These are phyloP conservation scores for Catamblyrhynchus diadema DNA, from an alignment of 2,797 vertebrate species.

Conservation along the genomic window DNA sequence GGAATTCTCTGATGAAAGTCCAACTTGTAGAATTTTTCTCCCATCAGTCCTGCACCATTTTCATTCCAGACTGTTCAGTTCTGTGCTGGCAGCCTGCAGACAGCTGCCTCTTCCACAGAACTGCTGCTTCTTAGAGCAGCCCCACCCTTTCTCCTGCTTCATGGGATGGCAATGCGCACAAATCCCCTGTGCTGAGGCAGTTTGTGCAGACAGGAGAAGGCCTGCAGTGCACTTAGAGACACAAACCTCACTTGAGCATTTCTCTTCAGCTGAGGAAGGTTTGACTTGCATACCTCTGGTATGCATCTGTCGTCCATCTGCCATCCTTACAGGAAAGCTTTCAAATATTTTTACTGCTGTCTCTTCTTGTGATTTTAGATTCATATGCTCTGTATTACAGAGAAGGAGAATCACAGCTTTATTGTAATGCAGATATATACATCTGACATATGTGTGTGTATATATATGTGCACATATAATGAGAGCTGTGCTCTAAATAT, in stretches of 20 bases:
- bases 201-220: background rate
- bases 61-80: background rate
- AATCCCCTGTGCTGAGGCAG: background rate
- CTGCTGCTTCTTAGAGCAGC: background rate
- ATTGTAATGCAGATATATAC: background rate
- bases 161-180: background rate
- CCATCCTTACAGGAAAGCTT: background rate
- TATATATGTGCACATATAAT: background rate
- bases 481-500: background rate
- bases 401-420: background rate
- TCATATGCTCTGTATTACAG: background rate
- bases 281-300: slow-evolving; percentile 29
- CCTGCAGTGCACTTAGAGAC: background rate
- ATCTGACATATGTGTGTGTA: background rate
- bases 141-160: background rate
- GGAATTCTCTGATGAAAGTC: background rate
- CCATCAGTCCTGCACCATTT: rapidly evolving
- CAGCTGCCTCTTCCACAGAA: background rate
- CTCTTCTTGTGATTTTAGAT: background rate
- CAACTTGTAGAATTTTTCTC: background rate
- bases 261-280: background rate
- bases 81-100: background rate
- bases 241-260: background rate
- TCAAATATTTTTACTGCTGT: slow-evolving; percentile 15
- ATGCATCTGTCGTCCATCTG: slow-evolving; percentile 13